Base-by-base conservation (phyloP, 1,140 invertebrate genomes). In the Bilobella aurantiaca region DNA sequence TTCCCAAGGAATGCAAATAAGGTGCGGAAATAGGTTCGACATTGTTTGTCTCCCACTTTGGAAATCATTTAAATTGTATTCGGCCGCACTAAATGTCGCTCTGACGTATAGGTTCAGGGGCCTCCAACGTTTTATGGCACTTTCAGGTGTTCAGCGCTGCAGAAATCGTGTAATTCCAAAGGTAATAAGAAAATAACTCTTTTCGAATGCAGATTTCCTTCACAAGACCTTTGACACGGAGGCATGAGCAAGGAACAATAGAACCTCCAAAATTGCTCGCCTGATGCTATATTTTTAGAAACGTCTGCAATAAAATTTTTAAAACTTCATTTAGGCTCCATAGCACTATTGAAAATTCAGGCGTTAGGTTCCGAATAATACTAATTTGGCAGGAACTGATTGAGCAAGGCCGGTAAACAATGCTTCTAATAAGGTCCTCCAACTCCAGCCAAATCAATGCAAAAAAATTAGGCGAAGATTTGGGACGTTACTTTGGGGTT, bases 21-120 rank as follows among this genome's bases (percentile, higher is more conserved):
- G 49, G 49, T 53, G 49, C 49, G 25, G 49, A 53, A 53, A 53
- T 53, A 53, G 49, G 37, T 23, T 53, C 49, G 14, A 53, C 49
- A 53, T 53, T 53, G 49, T 53, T 53, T 53, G 49, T 53, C 49
- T 53, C 49, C 14, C 49, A 16, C 49, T 53, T 53, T 53, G 49
- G 49, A 23, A 53, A 53, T 53, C 49, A 53, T 53, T 53, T 53
- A 53, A 53, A 53, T 53, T 23, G 12, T 53, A 23, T 23, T 53
- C 25, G 49, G 49, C 3, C 5, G 23, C n/a, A 42, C 8, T 53
- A 53, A 53, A 53, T 16, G 49, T 53, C 49, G 14, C 49, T 23
- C 49, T 8, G 49, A 53, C 49, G 25, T 8, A 42, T n/a, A n/a
- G n/a, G n/a, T n/a, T n/a, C 34, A 12, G 18, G 8, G 18, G 34